These are phyloP conservation scores for Struthio camelus DNA, from an alignment of 2,113 vertebrate genomes.

Conservation along the genomic window DNA sequence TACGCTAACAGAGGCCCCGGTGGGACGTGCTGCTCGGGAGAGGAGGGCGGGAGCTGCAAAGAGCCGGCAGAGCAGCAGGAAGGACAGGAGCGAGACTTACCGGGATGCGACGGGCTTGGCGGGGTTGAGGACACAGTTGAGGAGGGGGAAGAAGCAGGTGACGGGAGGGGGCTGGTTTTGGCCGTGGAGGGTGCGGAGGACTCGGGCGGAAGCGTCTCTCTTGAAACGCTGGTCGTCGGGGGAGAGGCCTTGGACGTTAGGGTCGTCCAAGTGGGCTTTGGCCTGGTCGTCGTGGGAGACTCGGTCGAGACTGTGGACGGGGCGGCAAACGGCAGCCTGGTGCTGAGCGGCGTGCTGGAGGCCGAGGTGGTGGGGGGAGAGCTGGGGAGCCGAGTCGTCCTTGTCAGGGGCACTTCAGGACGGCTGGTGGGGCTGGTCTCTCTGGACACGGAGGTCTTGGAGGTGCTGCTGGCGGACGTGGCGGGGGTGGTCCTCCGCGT, in stretches of 20 bases:
- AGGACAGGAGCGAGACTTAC: background rate
- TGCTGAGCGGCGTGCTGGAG: background rate
- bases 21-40: background rate
- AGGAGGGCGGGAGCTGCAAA: background rate
- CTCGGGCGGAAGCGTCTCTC: background rate
- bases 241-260: background rate
- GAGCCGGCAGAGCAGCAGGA: background rate
- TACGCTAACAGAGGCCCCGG: background rate
- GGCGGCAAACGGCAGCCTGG: background rate
- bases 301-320: background rate
- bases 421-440: background rate
- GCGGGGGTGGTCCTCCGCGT: background rate
- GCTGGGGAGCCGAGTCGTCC: background rate
- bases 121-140: background rate
- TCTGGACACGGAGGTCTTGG: background rate
- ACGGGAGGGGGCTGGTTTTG: background rate
- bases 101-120: background rate
- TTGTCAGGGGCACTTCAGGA: background rate
- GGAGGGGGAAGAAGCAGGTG: background rate
- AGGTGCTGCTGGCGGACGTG: background rate
- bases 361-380: background rate
- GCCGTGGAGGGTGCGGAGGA: background rate
- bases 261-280: fast-evolving
- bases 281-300: no score
- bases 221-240: fast-evolving